A percentile compares a stretch with the other conserved stretches of the same genome.
Conservation (phyloP, 2,888 invertebrate genomes). For the Leptinotarsa peninsularis region DNA sequence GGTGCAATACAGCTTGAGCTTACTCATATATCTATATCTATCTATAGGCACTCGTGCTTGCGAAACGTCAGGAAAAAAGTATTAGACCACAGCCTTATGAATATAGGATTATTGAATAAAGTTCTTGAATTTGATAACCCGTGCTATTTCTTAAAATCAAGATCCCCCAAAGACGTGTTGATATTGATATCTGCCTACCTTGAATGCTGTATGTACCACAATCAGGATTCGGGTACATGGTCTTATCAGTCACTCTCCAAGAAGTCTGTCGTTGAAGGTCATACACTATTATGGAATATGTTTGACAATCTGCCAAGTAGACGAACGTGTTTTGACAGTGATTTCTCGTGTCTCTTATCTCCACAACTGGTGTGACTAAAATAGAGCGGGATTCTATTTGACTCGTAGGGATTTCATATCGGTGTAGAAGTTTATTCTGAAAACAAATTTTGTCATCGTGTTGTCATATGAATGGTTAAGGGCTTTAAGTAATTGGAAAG, state of each 20-base stretch:
- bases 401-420: slow-evolving; percentile 70
- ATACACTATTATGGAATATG: slow-evolving; percentile 74
- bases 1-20: too few relatives aligned
- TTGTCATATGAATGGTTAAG: too few relatives aligned
- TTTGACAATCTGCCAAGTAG: slow-evolving; percentile 77
- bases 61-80: too few relatives aligned
- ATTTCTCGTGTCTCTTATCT: slow-evolving; percentile 68
- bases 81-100: too few relatives aligned
- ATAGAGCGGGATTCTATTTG: slow-evolving; percentile 69
- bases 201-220: slow-evolving; percentile 74
- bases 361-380: slow-evolving; percentile 75
- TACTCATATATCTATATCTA: too few relatives aligned
- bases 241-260: slow-evolving; percentile 74
- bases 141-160: not conserved
- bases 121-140: not conserved
- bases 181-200: slow-evolving; percentile 60
- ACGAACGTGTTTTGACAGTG: slow-evolving; percentile 73
- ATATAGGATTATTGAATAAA: too few relatives aligned
- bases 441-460: slow-evolving; percentile 36
- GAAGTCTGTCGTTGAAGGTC: slow-evolving; percentile 71
- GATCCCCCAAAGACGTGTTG: not conserved
- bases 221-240: slow-evolving; percentile 75
- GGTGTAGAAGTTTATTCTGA: slow-evolving; percentile 69
- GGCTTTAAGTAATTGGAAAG: too few relatives aligned
- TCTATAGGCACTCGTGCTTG: too few relatives aligned